Evolutionary conservation across 2,797 vertebrate species (phyloP).

Genomic region (Lagorchestes hirsutus): DNA sequence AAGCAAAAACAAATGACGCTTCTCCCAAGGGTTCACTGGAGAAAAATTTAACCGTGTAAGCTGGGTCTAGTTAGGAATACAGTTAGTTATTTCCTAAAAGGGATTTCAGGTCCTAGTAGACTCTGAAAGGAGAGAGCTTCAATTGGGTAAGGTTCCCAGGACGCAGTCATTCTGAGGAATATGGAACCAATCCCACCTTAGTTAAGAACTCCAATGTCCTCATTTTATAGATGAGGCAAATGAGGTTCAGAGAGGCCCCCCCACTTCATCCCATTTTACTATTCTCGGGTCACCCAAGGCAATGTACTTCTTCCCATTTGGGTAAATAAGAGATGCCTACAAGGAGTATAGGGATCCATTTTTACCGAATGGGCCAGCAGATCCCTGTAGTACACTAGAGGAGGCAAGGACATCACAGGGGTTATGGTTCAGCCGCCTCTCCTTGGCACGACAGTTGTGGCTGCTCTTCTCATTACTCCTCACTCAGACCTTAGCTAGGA

Average conservation of each 20-base stretch:
- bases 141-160: not conserved
- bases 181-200: not conserved
- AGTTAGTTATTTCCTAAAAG: not conserved
- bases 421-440: not conserved
- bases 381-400: not conserved
- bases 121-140: not conserved
- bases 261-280: not conserved
- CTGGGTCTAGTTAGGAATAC: not conserved
- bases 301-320: not conserved
- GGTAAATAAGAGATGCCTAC: not conserved
- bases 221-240: not conserved
- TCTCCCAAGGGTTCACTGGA: not conserved
- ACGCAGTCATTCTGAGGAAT: not conserved
- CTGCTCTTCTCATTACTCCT: not conserved
- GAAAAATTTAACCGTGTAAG: not conserved
- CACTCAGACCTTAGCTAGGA: not conserved
- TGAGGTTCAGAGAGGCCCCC: not conserved
- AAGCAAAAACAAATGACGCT: not conserved
- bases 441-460: not conserved
- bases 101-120: not conserved
- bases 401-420: accelerated
- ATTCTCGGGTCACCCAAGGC: not conserved
- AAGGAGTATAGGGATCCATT: not conserved
- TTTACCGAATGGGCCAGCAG: not conserved
- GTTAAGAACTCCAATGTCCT: not conserved